A percentile compares a stretch with the other conserved stretches of the same genome.
Conservation (phyloP, 2,888 invertebrate species). For the Aromia moschata region DNA sequence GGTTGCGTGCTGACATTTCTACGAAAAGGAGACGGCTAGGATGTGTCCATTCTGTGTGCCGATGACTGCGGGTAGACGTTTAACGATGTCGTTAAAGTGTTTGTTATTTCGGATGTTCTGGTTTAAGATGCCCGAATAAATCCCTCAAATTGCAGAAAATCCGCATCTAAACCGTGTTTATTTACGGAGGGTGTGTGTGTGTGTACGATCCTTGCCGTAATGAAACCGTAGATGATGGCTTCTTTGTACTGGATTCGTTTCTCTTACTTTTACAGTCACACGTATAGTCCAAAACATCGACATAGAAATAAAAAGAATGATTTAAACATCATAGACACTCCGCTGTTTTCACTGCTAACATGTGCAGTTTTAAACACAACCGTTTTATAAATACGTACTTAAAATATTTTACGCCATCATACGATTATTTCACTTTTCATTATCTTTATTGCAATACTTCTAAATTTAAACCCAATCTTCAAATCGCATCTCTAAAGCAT, state of each 20-base stretch:
- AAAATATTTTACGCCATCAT: too few relatives aligned
- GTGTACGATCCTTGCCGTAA: conserved; percentile 3
- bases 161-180: conserved; percentile 29
- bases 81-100: conserved; percentile 55
- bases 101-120: conserved; percentile 57
- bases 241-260: background rate
- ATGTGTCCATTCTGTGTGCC: conserved; percentile 36
- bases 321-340: too few relatives aligned
- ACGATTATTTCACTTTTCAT: too few relatives aligned
- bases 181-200: background rate
- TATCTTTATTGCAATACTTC: too few relatives aligned
- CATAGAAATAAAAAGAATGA: too few relatives aligned
- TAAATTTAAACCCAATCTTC: too few relatives aligned
- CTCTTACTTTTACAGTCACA: background rate
- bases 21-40: conserved; percentile 44
- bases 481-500: too few relatives aligned
- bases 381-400: too few relatives aligned
- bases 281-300: too few relatives aligned
- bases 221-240: conserved; percentile 1
- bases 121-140: conserved; percentile 50
- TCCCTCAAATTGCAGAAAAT: conserved; percentile 48
- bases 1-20: conserved; percentile 44
- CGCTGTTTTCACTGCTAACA: too few relatives aligned
- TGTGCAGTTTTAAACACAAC: too few relatives aligned
- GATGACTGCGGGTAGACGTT: conserved; percentile 32